Conservation (phyloP, 2,888 invertebrate species). For the Glyphotaelius pellucidus region DNA sequence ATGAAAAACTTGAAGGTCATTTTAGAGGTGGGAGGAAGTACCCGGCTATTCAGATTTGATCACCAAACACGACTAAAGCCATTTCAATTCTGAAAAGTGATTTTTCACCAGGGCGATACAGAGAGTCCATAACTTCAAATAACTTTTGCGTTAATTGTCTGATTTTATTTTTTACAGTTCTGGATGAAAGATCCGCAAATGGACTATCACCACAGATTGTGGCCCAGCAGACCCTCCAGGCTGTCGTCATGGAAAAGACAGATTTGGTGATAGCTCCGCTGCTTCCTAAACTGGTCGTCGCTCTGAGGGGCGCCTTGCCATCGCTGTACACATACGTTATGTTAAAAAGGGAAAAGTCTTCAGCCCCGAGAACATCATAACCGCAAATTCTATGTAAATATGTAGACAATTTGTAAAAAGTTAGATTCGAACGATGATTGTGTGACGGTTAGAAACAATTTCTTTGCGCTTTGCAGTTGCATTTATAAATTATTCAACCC, state of each 20-base stretch:
- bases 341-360: slow-evolving; percentile 79
- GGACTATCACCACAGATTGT: slow-evolving; percentile 88
- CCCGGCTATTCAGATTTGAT: too few species aligned
- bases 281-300: slow-evolving; percentile 83
- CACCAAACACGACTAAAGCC: too few species aligned
- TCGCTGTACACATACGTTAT: slow-evolving; percentile 83
- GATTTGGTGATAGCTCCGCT: slow-evolving; percentile 87
- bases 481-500: background rate
- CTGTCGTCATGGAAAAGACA: slow-evolving; percentile 82
- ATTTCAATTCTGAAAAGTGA: too few species aligned
- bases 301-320: slow-evolving; percentile 85
- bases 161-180: slow-evolving; percentile 77
- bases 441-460: background rate
- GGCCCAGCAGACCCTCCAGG: slow-evolving; percentile 84
- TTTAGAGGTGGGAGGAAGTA: background rate
- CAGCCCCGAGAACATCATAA: slow-evolving; percentile 48
- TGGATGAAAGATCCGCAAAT: slow-evolving; percentile 88
- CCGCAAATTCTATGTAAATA: background rate
- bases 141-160: background rate
- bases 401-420: slow-evolving; percentile 18
- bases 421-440: background rate
- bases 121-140: too few species aligned
- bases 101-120: too few species aligned
- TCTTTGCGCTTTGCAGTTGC: background rate
- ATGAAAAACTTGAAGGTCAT: background rate